These are phyloP conservation scores for Agrypnia vestita DNA, from an alignment of 1,140 invertebrate genomes.

Conservation along the genomic window DNA sequence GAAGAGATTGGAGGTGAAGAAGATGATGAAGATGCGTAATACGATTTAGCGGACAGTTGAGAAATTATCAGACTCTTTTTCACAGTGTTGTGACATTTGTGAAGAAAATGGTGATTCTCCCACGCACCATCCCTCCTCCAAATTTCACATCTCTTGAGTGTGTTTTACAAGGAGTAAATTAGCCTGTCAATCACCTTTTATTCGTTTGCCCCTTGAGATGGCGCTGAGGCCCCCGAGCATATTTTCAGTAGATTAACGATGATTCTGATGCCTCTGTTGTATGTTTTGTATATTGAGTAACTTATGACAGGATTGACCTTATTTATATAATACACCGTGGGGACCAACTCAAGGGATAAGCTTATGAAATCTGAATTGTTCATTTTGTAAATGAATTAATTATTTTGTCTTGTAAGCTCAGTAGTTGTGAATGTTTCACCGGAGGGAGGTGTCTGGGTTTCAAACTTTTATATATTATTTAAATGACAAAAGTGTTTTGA, in stretches of 20 bases:
- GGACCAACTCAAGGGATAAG: not conserved
- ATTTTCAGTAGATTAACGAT: too few relatives aligned
- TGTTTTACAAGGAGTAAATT: constrained; percentile 9
- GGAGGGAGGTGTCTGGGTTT: constrained; percentile 50
- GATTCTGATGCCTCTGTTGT: too few relatives aligned
- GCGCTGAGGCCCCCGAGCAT: not conserved
- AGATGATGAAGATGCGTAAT: constrained; percentile 77
- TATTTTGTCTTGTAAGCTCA: constrained; percentile 15
- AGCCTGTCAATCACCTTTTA: not conserved
- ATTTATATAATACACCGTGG: not conserved
- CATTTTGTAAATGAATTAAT: constrained; percentile 39
- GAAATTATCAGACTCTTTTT: constrained; percentile 61
- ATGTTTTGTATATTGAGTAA: too few relatives aligned
- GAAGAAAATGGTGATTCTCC: constrained; percentile 59
- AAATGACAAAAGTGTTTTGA: constrained; percentile 56
- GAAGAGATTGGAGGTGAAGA: constrained; percentile 74
- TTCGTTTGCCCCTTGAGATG: not conserved
- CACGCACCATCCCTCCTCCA: constrained; percentile 48
- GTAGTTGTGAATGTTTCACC: constrained; percentile 7
- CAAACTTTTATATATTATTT: constrained; percentile 57
- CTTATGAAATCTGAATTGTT: not conserved
- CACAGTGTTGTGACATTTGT: constrained; percentile 61
- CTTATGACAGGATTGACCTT: not conserved
- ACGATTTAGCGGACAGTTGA: constrained; percentile 60
- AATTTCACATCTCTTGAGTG: constrained; percentile 39